Conservation (phyloP, 2,113 vertebrate genomes). For the Gobius niger region DNA sequence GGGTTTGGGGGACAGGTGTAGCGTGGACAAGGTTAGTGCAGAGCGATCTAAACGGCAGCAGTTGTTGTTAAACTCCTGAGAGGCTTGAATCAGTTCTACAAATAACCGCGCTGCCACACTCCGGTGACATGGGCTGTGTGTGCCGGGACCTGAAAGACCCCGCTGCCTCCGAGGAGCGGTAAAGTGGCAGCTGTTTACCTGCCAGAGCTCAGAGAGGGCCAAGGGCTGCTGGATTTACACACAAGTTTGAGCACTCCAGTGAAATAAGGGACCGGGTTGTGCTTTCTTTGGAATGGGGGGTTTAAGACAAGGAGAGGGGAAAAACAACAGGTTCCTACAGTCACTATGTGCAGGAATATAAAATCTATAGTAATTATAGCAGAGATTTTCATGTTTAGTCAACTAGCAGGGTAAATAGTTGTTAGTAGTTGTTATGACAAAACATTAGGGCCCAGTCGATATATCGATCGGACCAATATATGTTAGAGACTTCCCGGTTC, state of each 20-base stretch:
- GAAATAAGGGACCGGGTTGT: slow-evolving; percentile 2
- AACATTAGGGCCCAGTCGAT: too few relatives aligned
- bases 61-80: slow-evolving; percentile 16
- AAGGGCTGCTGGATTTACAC: slow-evolving; percentile 19
- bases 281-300: neutral
- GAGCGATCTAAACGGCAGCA: slow-evolving; percentile 12
- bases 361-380: too few relatives aligned
- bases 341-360: too few relatives aligned
- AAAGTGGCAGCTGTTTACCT: slow-evolving; percentile 18
- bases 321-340: neutral
- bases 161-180: slow-evolving; percentile 1
- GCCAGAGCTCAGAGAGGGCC: slow-evolving; percentile 1
- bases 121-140: slow-evolving; percentile 15
- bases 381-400: too few relatives aligned
- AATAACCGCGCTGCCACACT: slow-evolving; percentile 4
- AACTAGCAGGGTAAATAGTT: too few relatives aligned
- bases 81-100: slow-evolving; percentile 14
- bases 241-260: slow-evolving; percentile 4
- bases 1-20: slow-evolving; percentile 7
- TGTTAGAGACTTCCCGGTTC: too few relatives aligned
- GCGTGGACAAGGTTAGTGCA: slow-evolving; percentile 7
- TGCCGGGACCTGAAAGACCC: slow-evolving; percentile 8
- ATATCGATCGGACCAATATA: too few relatives aligned
- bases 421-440: too few relatives aligned
- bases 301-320: neutral